Evolutionary conservation across 2,113 vertebrate genomes (phyloP), one percentile per base, ranked within the genome.

Genomic region (Rutilus rutilus): DNA sequence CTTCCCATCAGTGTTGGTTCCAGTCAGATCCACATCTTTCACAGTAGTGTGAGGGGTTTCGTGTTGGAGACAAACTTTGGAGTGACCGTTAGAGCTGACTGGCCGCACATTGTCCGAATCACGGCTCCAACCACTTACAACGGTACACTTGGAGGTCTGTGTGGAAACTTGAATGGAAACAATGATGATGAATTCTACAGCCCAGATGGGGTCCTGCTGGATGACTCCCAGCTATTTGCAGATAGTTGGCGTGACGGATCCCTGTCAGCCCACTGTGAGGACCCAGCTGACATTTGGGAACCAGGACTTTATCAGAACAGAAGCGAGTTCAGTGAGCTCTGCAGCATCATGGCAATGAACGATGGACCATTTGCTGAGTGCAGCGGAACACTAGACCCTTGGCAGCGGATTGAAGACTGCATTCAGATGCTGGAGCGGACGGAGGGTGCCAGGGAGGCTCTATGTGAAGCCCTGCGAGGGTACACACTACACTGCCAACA

Each of bases 201-300:
- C 17, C 92, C 92, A 12, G 89, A 5, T 0, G 92, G 92, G 8
- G 15, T 78, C 15, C 62, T 91, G 30, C 65, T 91, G 0, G 60
- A 85, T n/a, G 89, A 64, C 54, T 81, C 92, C 19, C 89, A 42
- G 42, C 8, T 9, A 0, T 95, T 95, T 89, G 93, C 92, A 2
- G 91, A 94, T 88, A 95, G 94, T 0, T 95, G 94, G 93, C 83
- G 92, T 71, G 82, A 25, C 33, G 92, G 93, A 1, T 90, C 90
- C 15, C 86, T 93, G 0, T 73, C 85, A 21, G 89, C 89, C 5
- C 27, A 84, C 10, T 94, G 90, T 0, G 84, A 83, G 0, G 91
- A 88, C 4, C 30, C 10, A 1, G 33, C 19, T 4, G 19, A 27
- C 12, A 15, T 1, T 0, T 0, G 14, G 42, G 0, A 10, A 65